Evolutionary conservation across 2,888 invertebrate species (phyloP).

Genomic region (Balanococcus diminutus): DNA sequence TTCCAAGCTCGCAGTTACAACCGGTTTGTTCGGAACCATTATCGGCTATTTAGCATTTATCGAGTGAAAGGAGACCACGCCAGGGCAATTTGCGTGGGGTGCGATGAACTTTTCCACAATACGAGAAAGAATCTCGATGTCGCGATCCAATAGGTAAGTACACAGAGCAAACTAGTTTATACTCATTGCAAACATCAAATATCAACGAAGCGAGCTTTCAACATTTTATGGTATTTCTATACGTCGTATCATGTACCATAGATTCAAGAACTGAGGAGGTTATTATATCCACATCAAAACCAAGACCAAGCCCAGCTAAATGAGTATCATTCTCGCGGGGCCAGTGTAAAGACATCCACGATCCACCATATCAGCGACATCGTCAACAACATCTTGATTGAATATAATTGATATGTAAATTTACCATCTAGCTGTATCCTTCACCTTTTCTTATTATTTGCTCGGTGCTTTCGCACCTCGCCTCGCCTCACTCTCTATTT

Average conservation of each 20-base stretch:
- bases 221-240: too few relatives aligned
- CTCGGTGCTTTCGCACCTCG: not conserved
- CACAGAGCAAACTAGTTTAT: too few relatives aligned
- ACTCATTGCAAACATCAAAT: too few relatives aligned
- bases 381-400: slow-evolving; percentile 26
- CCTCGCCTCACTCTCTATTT: not conserved
- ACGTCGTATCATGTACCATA: too few relatives aligned
- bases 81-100: not conserved
- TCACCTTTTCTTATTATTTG: too few relatives aligned
- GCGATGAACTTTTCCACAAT: not conserved
- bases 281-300: too few relatives aligned
- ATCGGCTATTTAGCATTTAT: not conserved
- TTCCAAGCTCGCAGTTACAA: not conserved
- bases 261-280: too few relatives aligned
- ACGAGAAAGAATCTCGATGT: not conserved
- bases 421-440: not conserved
- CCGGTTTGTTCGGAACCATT: not conserved
- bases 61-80: not conserved
- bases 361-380: not conserved
- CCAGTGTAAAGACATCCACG: not conserved
- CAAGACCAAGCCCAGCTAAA: not conserved
- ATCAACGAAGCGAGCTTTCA: too few relatives aligned
- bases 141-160: not conserved
- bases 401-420: slow-evolving; percentile 35
- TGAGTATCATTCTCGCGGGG: not conserved